These are phyloP conservation scores for Drosophila picticornis DNA, from an alignment of 2,888 invertebrate species.

Conservation along the genomic window DNA sequence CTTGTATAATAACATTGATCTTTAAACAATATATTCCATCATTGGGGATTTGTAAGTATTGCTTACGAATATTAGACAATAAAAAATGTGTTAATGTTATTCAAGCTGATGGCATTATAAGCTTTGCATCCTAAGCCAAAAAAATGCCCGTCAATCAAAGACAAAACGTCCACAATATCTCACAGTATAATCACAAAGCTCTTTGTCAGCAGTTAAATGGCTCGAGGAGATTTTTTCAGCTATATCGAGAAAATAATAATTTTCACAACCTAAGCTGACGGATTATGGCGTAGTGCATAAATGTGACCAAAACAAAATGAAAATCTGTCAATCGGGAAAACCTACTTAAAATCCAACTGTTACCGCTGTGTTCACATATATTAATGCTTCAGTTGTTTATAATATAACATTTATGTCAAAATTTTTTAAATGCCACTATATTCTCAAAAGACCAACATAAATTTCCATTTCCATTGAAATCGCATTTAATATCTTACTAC, in stretches of 20 bases:
- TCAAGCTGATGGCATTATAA: slow-evolving; percentile 40
- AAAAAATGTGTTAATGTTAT: slow-evolving; percentile 11
- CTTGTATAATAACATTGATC: not conserved
- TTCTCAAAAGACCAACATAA: not conserved
- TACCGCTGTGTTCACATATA: not conserved
- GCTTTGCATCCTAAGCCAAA: slow-evolving; percentile 36
- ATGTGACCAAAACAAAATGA: slow-evolving; percentile 2
- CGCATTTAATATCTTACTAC: not conserved
- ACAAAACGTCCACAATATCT: not conserved
- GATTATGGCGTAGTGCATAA: slow-evolving; percentile 10
- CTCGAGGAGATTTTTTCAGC: slow-evolving; percentile 28
- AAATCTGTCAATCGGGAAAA: not conserved
- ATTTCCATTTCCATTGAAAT: not conserved
- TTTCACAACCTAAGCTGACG: slow-evolving; percentile 30
- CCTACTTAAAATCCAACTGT: not conserved
- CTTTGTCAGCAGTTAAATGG: slow-evolving; percentile 25
- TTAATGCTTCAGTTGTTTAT: not conserved
- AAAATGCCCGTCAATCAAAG: slow-evolving; percentile 57
- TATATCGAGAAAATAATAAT: slow-evolving; percentile 19
- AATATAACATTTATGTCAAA: not conserved
- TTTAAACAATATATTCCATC: slow-evolving; percentile 3
- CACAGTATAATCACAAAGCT: slow-evolving; percentile 1
- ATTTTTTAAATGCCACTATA: not conserved
- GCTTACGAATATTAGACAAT: slow-evolving; percentile 2
- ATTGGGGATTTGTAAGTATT: slow-evolving; percentile 12